Evolutionary conservation across 2,113 vertebrate species (phyloP).

Genomic region (Aspidoscelis tigris): DNA sequence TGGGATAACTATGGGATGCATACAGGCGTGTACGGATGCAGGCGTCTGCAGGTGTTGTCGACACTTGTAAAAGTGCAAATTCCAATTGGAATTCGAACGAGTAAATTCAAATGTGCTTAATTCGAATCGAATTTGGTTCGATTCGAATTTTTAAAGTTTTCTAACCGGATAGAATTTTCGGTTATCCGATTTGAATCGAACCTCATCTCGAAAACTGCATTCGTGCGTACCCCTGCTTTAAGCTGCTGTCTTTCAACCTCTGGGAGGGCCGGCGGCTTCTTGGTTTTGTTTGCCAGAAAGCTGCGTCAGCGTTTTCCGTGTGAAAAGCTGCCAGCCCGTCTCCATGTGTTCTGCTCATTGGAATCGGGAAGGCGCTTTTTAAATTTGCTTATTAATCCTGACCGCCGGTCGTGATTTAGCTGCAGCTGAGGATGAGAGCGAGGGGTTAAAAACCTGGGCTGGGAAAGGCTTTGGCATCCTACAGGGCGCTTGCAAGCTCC

Average conservation of each 20-base stretch:
- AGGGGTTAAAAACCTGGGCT: constrained; percentile 66
- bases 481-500: constrained; percentile 79
- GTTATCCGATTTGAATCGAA: too few relatives aligned
- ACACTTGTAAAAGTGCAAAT: too few relatives aligned
- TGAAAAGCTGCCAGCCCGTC: constrained; percentile 31
- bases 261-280: constrained; percentile 48
- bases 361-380: constrained; percentile 18
- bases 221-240: too few relatives aligned
- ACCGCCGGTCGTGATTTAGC: constrained; percentile 39
- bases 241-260: constrained; percentile 27
- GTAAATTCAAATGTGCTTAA: too few relatives aligned
- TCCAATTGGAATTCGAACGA: too few relatives aligned
- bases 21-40: too few relatives aligned
- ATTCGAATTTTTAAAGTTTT: too few relatives aligned
- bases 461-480: constrained; percentile 69
- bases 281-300: constrained; percentile 44
- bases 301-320: constrained; percentile 24
- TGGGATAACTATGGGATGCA: too few relatives aligned
- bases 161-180: too few relatives aligned
- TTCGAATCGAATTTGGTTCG: too few relatives aligned
- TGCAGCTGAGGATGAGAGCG: constrained; percentile 43
- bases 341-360: constrained; percentile 24
- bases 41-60: too few relatives aligned
- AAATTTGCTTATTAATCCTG: background rate
- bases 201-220: too few relatives aligned